Evolutionary conservation across 1,140 invertebrate genomes (phyloP), one percentile per base, ranked within the genome.

Genomic region (Aphidius gifuensis): DNA sequence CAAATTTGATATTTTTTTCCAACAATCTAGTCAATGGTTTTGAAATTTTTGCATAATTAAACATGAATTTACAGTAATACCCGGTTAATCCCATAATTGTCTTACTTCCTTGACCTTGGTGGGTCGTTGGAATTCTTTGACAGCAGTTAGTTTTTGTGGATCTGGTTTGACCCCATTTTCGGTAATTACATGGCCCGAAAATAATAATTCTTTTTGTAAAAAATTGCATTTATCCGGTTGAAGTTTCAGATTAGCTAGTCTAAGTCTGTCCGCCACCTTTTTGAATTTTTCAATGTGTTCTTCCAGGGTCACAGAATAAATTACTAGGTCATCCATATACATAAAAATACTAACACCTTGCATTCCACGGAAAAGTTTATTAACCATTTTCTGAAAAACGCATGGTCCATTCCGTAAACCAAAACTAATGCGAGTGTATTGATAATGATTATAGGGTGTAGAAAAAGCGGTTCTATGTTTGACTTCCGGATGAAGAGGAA

Each of bases 271-370:
- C 4, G 21, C 38, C 9, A 51, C 32, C 39, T 9, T 38, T 38
- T 23, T 38, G 7, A 51, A 39, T 51, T 51, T 51, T 38, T 21
- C 21, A 39, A 51, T 38, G 9, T 51, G 50, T 9, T 51, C 50
- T 6, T 51, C 50, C 5, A 51, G 32, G 6, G 50, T 51, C 39
- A 38, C 38, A 23, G 55, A 44, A 32, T 57, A 57, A 43, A 57
- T 42, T 1, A 48, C 57, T 6, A 58, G 45, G 38, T 58, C 57
- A 48, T 58, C 57, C 45, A 58, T 45, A 48, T 58, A 58, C 6
- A 57, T 16, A 16, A 57, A 57, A 5, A 85, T 81, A 84, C 83
- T 81, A 6, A 40, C 42, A 5, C 57, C 57, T 48, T 58, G 57
- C 6, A 58, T 6, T 6, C 50, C 50, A 21, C 23, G 9, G 6